Evolutionary conservation across 2,888 invertebrate species (phyloP).

Genomic region (Platycnemis pennipes): DNA sequence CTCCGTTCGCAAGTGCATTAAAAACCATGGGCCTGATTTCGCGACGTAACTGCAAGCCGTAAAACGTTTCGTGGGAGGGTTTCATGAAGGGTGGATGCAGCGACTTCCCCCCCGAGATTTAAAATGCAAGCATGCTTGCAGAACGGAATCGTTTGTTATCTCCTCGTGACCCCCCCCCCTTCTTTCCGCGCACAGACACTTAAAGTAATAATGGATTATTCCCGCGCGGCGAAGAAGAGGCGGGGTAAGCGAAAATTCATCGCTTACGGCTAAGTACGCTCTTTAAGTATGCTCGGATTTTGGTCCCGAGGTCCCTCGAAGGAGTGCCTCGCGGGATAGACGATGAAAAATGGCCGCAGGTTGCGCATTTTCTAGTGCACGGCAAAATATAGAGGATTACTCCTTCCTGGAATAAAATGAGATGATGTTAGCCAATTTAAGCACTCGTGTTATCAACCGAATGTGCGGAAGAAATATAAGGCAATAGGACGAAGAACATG

Average conservation of each 20-base stretch:
- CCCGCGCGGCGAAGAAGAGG: neutral
- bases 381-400: neutral
- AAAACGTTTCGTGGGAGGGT: neutral
- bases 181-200: neutral
- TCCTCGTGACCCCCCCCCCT: neutral
- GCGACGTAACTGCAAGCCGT: neutral
- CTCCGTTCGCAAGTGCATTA: neutral
- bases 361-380: neutral
- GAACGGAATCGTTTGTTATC: neutral
- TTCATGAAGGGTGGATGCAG: too few relatives aligned
- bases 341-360: neutral
- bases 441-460: too few relatives aligned
- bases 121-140: neutral
- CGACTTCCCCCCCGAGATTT: neutral
- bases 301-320: neutral
- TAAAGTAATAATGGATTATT: neutral
- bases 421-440: neutral
- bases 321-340: neutral
- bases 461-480: too few relatives aligned
- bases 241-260: neutral
- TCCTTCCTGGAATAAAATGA: neutral
- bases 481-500: too few relatives aligned
- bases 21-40: constrained; percentile 28
- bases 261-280: neutral
- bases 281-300: neutral